Evolutionary conservation across 2,888 invertebrate species (phyloP), one percentile per base, ranked within the genome.

Genomic region (Plusia festucae): DNA sequence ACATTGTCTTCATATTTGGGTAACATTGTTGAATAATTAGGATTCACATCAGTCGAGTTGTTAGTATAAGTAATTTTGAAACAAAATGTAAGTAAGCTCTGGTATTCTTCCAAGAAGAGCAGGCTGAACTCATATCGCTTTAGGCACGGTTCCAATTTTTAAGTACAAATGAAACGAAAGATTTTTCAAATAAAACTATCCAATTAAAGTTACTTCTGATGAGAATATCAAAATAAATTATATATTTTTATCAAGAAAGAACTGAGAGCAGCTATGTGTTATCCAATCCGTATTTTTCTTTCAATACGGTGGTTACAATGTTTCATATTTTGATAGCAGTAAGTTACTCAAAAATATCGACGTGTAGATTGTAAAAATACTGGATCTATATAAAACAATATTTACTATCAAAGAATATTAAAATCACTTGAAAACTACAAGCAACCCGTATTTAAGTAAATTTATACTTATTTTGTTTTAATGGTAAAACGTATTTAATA

Each of bases 91-190:
- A 34, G 34, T 40, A 40, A n/a, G 4, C n/a, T n/a, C n/a, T 40
- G 15, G 40, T n/a, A 40, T 40, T 0, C n/a, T 6, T n/a, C 40
- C 40, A 40, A 40, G 40, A n/a, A 40, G n/a, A 40, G 7, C 4
- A 40, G 40, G 6, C 5, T 6, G 40, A 40, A 40, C 40, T 40
- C 40, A 40, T 40, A 40, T 40, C 40, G n/a, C 40, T 40, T 40
- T 40, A 40, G 40, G 40, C 40, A 40, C n/a, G n/a, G 40, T n/a
- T 40, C 40, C 40, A 40, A 40, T 40, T 40, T n/a, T 40, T 40
- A 40, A 40, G 40, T n/a, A 40, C 40, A 40, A 40, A 40, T 34
- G n/a, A n/a, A 40, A 40, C n/a, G 40, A n/a, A 40, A 15, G 40
- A n/a, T n/a, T 40, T n/a, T 40, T 40, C 40, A n/a, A 40, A n/a